Evolutionary conservation across 2,797 vertebrate species (phyloP), one percentile per base, ranked within the genome.

Genomic region (Pipistrellus kuhlii): DNA sequence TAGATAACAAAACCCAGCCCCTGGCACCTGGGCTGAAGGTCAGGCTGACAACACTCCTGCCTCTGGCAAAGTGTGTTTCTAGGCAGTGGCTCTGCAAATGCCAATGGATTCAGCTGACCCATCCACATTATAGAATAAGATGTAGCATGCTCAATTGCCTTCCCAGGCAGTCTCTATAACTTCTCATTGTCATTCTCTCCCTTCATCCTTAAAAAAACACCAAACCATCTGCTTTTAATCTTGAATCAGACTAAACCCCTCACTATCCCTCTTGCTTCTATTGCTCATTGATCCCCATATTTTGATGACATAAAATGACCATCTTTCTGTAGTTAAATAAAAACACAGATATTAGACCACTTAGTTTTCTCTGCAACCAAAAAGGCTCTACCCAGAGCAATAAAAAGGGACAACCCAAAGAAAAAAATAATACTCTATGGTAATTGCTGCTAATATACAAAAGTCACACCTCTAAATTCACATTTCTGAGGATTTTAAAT

Each of bases 401-500:
- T 82, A 25, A 71, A 71, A 83, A 84, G 87, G 38, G 30, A 41
- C 66, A 87, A 3, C 17, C 32, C 38, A 18, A 82, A 84, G 32
- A 69, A 89, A 55, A 23, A 59, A 59, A 59, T 57, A 32, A 17
- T 80, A 64, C 38, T 73, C 15, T 78, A 21, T 86, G 57, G 11
- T 32, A 69, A 90, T 6, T 86, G 85, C 62, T 90, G 51, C 46
- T 66, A 30, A 35, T 41, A 64, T 71, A 30, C 51, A 75, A 69
- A 92, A 87, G 44, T 87, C 35, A 64, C 15, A 55, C 27, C 17
- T 80, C 17, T 84, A 68, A 27, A 68, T 11, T 35, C 17, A 21
- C 35, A 64, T 84, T 87, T 90, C 44, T 87, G 81, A 62, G 8
- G 25, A 64, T 78, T 84, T 91, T 80, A 73, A 84, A 77, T 13